Base-by-base conservation (phyloP, 1,140 invertebrate genomes). In the Wiebesia pumilae region DNA sequence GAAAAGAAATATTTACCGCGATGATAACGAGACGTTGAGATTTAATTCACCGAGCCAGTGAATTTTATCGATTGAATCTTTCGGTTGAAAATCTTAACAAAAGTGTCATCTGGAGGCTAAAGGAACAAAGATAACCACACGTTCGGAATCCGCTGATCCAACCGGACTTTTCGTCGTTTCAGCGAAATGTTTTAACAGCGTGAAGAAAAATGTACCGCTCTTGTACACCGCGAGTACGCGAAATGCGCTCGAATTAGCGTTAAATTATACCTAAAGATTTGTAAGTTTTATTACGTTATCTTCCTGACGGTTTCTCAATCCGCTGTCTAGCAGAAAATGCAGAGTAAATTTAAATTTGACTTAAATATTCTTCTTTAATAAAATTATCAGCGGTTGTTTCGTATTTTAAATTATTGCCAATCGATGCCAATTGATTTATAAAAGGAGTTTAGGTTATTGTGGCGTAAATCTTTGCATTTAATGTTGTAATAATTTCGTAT, bases 181-280 rank as follows among this genome's bases (percentile, higher is more conserved):
- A 75, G 71, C 71, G 33, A 75, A 75, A 75, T 75, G 12, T 75
- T 75, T 75, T 75, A n/a, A 75, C 71, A 24, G 71, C 43, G 9
- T 40, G 71, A 43, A 14, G 33, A 75, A 43, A 75, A 75, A 4
- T 24, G n/a, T 75, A 43, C n/a, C n/a, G n/a, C 30, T 38, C n/a
- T 71, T 71, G 21, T 71, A 71, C 38, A 71, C n/a, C 10, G 1
- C 40, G 38, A 9, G 71, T 75, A 75, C 38, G 43, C 12, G 19
- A 43, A 75, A 38, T 75, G 43, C 43, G 6, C n/a, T 21, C 38
- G 10, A 75, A 43, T 73, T 40, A 7, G n/a, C 71, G 14, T 75
- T 43, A 43, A 21, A 75, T 75, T 38, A 43, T 3, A 75, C 12
- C 4, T 43, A n/a, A 38, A 43, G 4, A 43, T 27, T 75, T 75